Conservation (phyloP, 2,113 vertebrate genomes). For the Anguilla rostrata region DNA sequence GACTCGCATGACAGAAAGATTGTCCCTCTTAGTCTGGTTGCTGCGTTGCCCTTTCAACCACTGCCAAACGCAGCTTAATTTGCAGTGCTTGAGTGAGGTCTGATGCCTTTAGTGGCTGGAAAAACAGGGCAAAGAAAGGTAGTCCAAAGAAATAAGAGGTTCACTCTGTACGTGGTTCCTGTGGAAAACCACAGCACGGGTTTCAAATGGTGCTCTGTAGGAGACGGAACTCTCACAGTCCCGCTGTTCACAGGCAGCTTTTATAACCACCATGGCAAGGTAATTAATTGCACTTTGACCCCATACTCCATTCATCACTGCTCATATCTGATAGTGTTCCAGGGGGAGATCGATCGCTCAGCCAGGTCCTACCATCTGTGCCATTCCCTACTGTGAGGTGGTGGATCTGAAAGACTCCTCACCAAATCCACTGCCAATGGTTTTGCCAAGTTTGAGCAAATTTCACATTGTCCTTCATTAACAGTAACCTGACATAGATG, state of each 20-base stretch:
- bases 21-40: not conserved
- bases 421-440: not conserved
- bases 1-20: not conserved
- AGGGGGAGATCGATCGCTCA: slow-evolving; percentile 9
- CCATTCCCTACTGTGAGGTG: not conserved
- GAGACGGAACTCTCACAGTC: not conserved
- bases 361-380: slow-evolving; percentile 16
- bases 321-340: slow-evolving; percentile 7
- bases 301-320: not conserved
- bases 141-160: not conserved
- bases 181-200: not conserved
- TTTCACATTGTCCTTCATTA: too few species aligned
- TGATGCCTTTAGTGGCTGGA: not conserved
- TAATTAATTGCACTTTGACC: slow-evolving; percentile 27
- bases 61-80: not conserved
- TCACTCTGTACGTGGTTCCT: not conserved
- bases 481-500: too few species aligned
- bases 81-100: not conserved
- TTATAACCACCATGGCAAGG: not conserved
- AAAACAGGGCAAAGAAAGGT: not conserved
- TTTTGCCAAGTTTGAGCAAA: not conserved
- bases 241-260: not conserved
- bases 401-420: not conserved
- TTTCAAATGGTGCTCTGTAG: not conserved
- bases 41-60: not conserved